phyloP scores from a whole-genome alignment of 1,140 invertebrate species.

The Holcopasites calliopsidis region DNA sequence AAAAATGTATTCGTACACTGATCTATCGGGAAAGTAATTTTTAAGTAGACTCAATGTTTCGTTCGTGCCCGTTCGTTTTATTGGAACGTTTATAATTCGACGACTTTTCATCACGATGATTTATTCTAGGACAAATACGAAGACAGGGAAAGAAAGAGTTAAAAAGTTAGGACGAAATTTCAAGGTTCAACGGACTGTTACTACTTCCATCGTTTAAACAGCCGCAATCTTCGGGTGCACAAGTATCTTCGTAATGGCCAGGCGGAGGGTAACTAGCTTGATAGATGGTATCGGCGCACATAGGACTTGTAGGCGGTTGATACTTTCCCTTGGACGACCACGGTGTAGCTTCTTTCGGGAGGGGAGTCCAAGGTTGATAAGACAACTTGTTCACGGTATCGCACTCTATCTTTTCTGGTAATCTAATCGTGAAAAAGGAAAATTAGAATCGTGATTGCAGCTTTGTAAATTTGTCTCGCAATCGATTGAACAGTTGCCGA shows the following conservation, averaged over 20 bases:
- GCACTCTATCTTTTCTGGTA: slow-evolving; percentile 80
- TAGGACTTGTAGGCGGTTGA: slow-evolving; percentile 69
- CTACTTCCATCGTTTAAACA: background rate
- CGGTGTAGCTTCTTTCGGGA: slow-evolving; percentile 72
- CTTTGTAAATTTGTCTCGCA: too few species aligned
- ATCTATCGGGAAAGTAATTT: slow-evolving; percentile 59
- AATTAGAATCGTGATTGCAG: too few species aligned
- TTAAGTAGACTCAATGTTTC: slow-evolving; percentile 25
- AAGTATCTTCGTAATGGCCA: slow-evolving; percentile 73
- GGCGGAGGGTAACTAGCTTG: slow-evolving; percentile 78
- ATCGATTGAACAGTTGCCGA: background rate
- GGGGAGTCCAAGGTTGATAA: slow-evolving; percentile 76
- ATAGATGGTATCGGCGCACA: slow-evolving; percentile 77
- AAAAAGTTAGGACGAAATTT: background rate
- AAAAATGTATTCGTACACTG: slow-evolving; percentile 56
- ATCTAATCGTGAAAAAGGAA: slow-evolving; percentile 68
- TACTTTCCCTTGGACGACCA: slow-evolving; percentile 76
- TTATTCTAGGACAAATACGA: background rate
- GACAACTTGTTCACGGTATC: slow-evolving; percentile 83
- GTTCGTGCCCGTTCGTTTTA: background rate
- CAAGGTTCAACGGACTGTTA: background rate
- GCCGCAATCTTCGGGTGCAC: background rate
- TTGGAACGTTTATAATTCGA: background rate
- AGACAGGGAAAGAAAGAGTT: background rate
- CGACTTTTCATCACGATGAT: background rate